Base-by-base conservation (phyloP, 2,888 invertebrate genomes). In the Palloptera scutellata region DNA sequence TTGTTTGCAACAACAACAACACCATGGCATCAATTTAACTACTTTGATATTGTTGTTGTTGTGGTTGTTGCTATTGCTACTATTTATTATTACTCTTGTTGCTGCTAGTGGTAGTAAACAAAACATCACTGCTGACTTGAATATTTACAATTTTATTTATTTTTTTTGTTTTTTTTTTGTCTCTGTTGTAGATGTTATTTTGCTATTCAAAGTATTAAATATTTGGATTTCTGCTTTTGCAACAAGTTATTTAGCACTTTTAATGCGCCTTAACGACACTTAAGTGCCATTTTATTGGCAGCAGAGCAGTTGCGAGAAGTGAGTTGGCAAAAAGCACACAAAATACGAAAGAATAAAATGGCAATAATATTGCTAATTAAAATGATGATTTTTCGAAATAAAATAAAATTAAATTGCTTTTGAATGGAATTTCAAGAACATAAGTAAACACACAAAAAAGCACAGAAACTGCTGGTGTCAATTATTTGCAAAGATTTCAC, bases 201-300 rank as follows among this genome's bases (percentile, higher is more conserved):
- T 48, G 48, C 15, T 48, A 15, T 8, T 54, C 5, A 19, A 17
- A 12, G n/a, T 54, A 15, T 17, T 10, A 15, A 15, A 5, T 17
- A 40, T 41, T 58, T 20, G n/a, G 17, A 30, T 58, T 58, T 20
- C 10, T 58, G 30, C 41, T 30, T 12, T 41, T 53, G 61, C 40
- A 61, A 66, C 66, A 66, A 66, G 55, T 57, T 61, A 61, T 61
- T 66, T 66, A 61, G 55, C 61, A 57, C 66, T 55, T 66, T 48
- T 66, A 8, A 20, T 20, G 51, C 51, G 30, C 48, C 61, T 53
- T 61, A 61, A 61, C 52, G 40, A 48, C 54, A 55, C 61, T 61
- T 66, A 66, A 66, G 57, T 51, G 55, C 30, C 61, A 66, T 57
- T 66, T 61, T 41, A 57, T 51, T 64, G 41, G 48, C 57, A 41